Evolutionary conservation across 1,140 invertebrate genomes (phyloP), one percentile per base, ranked within the genome.

Genomic region (Diachasmimorpha longicaudata): DNA sequence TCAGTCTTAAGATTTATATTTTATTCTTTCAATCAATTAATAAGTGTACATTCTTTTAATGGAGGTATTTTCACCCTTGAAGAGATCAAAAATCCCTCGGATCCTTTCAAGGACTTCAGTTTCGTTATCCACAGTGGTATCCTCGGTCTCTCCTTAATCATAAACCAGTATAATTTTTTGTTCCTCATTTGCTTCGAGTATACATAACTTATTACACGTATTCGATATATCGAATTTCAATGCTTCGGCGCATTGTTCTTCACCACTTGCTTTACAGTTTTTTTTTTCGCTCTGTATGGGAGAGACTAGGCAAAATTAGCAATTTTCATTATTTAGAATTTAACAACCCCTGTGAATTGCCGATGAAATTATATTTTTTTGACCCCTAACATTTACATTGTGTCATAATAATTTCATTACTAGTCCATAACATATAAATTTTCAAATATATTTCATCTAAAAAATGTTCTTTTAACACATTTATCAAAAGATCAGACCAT

Each of bases 1-100:
- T 87, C 85, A 88, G 86, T 89, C 85, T 88, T 85, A 87, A 83
- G 77, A 83, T 82, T 85, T 82, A 84, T 84, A 81, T 87, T 86
- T 88, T 87, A 86, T 88, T 88, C 79, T 37, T 68, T 42, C 39
- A 42, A 42, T 42, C 66, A 37, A 84, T 85, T 87, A 84, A 84
- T 87, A 84, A 84, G 83, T 83, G 85, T 87, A 88, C 83, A 87
- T 39, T 68, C 4, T 37, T 68, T 37, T 36, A 68, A 86, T 81
- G 80, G 84, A 87, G 86, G 84, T 88, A 87, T 87, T 87, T 85
- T 81, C 25, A 83, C 84, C 80, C 82, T 84, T 83, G 82, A 86
- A 85, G 48, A 37, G 48, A 72, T 44, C 39, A 46, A 52, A 55
- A 72, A 55, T 52, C 23, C 48, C 14, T 63, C 39, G 19, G 39